These are phyloP conservation scores for Actinernus sp. DNA, from an alignment of 92 coral and sea anemone genomes.

Conservation along the genomic window DNA sequence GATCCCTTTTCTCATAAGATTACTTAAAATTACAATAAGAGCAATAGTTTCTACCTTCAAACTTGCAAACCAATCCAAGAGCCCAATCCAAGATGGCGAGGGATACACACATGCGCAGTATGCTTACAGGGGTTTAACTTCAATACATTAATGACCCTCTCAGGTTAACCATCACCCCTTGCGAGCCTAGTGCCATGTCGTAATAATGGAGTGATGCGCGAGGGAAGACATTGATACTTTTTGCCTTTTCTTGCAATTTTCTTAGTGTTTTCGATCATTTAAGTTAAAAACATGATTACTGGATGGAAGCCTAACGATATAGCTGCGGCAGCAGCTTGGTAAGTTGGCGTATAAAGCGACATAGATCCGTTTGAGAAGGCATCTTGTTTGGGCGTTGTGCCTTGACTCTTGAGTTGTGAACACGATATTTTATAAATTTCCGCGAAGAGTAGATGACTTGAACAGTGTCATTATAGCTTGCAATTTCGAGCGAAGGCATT, in stretches of 20 bases:
- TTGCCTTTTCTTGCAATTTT: too few relatives aligned
- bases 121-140: background rate
- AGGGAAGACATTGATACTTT: constrained; percentile 2
- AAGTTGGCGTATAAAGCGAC: constrained; percentile 28
- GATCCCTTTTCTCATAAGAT: too few relatives aligned
- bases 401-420: too few relatives aligned
- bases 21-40: too few relatives aligned
- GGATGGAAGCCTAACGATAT: constrained; percentile 82
- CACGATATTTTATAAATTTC: too few relatives aligned
- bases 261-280: too few relatives aligned
- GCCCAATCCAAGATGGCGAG: constrained; percentile 69
- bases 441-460: too few relatives aligned
- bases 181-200: constrained; percentile 23
- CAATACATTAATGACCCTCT: constrained; percentile 64
- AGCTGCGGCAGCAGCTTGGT: constrained; percentile 96
- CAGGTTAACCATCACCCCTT: constrained; percentile 63
- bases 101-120: constrained; percentile 33
- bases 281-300: constrained; percentile 72
- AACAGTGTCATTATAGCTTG: too few relatives aligned
- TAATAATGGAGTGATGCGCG: constrained; percentile 12
- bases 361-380: background rate
- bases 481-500: too few relatives aligned
- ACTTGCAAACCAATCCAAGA: too few relatives aligned
- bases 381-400: background rate
- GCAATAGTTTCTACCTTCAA: too few relatives aligned